phyloP scores from a whole-genome alignment of 2,888 invertebrate species.

The Oligia strigilis region DNA sequence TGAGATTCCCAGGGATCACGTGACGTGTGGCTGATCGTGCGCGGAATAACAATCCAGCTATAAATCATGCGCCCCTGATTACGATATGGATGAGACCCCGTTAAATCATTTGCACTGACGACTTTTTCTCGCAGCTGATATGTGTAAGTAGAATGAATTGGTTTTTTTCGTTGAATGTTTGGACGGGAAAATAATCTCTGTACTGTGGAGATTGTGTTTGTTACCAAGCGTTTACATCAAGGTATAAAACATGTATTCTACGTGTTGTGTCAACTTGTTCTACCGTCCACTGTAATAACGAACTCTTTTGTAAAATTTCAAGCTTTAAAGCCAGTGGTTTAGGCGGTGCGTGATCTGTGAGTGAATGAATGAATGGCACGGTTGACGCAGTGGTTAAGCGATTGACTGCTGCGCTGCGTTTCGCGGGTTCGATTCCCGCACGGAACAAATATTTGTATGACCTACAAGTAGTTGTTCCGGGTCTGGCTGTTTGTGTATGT shows the following conservation, averaged over 20 bases:
- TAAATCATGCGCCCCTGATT: constrained; percentile 66
- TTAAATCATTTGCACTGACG: constrained; percentile 69
- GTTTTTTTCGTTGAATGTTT: constrained; percentile 6
- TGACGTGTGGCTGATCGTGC: constrained; percentile 71
- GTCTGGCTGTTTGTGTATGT: no score
- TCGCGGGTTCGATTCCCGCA: no score
- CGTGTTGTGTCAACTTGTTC: no score
- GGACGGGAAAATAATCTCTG: background rate
- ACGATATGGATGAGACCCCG: constrained; percentile 60
- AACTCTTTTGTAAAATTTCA: no score
- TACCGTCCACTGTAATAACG: no score
- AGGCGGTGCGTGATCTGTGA: no score
- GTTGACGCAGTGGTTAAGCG: no score
- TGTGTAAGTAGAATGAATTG: constrained; percentile 31
- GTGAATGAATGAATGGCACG: no score
- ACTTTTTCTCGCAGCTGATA: constrained; percentile 47
- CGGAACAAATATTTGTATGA: no score
- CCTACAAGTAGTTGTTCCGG: no score
- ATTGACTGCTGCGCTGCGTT: no score
- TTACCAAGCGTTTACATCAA: background rate
- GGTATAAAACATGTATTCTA: background rate
- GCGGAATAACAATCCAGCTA: constrained; percentile 68
- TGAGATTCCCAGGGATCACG: constrained; percentile 56
- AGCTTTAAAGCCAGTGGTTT: no score
- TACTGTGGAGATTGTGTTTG: background rate